Evolutionary conservation across 1,140 invertebrate species (phyloP).

Genomic region (Drosophila punjabiensis): DNA sequence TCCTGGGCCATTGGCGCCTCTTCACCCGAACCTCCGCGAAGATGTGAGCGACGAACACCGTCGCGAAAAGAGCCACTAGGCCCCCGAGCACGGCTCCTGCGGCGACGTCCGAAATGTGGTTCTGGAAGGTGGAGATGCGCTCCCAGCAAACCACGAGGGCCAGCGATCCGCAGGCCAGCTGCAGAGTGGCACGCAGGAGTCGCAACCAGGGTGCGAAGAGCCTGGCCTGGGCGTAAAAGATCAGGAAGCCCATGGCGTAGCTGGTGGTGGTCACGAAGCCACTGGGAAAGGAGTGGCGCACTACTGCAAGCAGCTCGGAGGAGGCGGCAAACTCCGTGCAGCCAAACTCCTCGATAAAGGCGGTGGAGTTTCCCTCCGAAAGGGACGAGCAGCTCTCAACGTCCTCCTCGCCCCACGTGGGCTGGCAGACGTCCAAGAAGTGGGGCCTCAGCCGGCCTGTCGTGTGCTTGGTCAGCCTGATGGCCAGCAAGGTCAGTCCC

Average conservation of each 20-base stretch:
- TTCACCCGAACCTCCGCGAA: conserved; percentile 66
- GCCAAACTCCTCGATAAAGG: conserved; percentile 52
- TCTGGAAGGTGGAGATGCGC: conserved; percentile 65
- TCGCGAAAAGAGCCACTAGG: conserved; percentile 47
- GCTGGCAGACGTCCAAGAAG: conserved; percentile 76
- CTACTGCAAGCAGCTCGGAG: conserved; percentile 49
- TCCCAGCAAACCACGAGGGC: conserved; percentile 61
- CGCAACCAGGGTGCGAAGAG: conserved; percentile 59
- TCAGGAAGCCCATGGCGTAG: conserved; percentile 74
- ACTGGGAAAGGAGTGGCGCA: conserved; percentile 79
- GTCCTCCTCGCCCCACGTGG: conserved; percentile 53
- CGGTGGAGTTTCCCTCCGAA: conserved; percentile 14
- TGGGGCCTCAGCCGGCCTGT: conserved; percentile 71
- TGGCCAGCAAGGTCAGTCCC: conserved; percentile 54
- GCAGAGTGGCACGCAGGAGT: conserved; percentile 57
- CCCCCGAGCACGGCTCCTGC: conserved; percentile 58
- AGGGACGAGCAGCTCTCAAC: conserved; percentile 20
- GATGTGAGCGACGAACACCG: conserved; percentile 58
- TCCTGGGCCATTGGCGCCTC: conserved; percentile 68
- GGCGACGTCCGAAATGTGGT: conserved; percentile 65
- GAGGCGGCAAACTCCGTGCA: conserved; percentile 74
- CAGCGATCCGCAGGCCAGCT: conserved; percentile 49
- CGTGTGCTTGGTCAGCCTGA: conserved; percentile 53
- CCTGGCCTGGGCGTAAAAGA: conserved; percentile 71
- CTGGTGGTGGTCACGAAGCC: conserved; percentile 58